Evolutionary conservation across 37 sponge, comb jelly and placozoan species (phyloP), one percentile per base, ranked within the genome.

Genomic region (Beroe ovata): DNA sequence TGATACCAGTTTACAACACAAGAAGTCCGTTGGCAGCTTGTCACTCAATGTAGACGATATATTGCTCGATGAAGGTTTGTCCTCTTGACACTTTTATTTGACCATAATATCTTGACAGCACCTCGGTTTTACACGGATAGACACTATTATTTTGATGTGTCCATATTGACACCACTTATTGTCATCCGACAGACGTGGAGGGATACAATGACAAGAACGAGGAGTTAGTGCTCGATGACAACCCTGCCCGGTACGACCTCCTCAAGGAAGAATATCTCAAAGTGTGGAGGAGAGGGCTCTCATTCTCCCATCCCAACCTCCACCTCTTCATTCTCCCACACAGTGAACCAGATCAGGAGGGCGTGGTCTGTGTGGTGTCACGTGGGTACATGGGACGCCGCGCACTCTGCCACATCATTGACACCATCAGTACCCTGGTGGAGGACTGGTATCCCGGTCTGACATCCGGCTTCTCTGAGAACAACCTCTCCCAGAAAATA

Each of bases 401-500:
- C 28, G 84, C 84, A 6, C 54, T 77, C 26, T 77, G 84, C 33
- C 84, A 77, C 54, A 39, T 77, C 8, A 42, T 77, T 29, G 84
- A 77, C 84, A 77, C 42, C 6, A 42, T 77, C 84, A 42, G 54
- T 54, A 77, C 38, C 11, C 47, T 77, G 2, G 54, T 77, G 4
- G 84, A 77, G 23, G 84, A 77, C 47, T 77, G 84, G 84, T 77
- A 77, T 40, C 84, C 54, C 4, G 84, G 54, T 25, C 84, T 39
- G 2, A 42, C 54, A 19, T 77, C 84, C 0, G 54, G 84, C 16
- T 39, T 42, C 47, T 11, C 36, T 39, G 84, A 77, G 21, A 77
- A 77, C 38, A 42, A 42, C 23, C 54, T 77, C 39, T 4, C n/a
- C 18, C 84, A 77, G 28, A 39, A 77, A 28, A 42, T 77, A 23